Conservation (phyloP, 2,113 vertebrate genomes). For the Lycaon pictus region DNA sequence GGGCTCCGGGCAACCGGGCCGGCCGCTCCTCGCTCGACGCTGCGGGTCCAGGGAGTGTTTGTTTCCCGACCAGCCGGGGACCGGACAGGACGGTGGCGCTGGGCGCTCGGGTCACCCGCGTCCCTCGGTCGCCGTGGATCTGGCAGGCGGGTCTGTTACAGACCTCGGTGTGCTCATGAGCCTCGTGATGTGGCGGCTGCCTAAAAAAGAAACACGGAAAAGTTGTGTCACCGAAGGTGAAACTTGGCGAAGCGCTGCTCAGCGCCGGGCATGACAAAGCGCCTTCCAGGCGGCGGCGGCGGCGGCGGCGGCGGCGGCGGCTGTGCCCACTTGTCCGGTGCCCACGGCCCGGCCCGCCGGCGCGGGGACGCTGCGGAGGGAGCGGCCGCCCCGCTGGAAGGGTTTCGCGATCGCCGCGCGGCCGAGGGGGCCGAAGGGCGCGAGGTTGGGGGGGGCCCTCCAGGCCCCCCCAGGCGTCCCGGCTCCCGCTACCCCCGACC, state of each 20-base stretch:
- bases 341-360: not conserved
- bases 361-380: not conserved
- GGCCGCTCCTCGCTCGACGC: not conserved
- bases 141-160: slow-evolving; percentile 70
- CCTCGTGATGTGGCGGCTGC: slow-evolving; percentile 74
- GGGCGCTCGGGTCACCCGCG: not conserved
- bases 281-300: not conserved
- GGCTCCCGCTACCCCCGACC: not conserved
- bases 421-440: not conserved
- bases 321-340: not conserved
- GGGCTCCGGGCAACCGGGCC: slow-evolving; percentile 46
- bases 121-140: slow-evolving; percentile 31
- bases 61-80: slow-evolving; percentile 13
- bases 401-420: not conserved
- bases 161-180: slow-evolving; percentile 64
- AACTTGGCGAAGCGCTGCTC: slow-evolving; percentile 63
- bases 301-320: not conserved
- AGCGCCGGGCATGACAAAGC: slow-evolving; percentile 69
- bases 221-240: slow-evolving; percentile 74
- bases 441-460: no score
- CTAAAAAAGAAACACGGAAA: slow-evolving; percentile 66
- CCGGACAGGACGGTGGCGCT: not conserved
- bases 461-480: not conserved
- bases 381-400: not conserved
- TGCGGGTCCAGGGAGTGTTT: not conserved